phyloP scores from a whole-genome alignment of 2,888 invertebrate species.

The Vesta saturnalis region DNA sequence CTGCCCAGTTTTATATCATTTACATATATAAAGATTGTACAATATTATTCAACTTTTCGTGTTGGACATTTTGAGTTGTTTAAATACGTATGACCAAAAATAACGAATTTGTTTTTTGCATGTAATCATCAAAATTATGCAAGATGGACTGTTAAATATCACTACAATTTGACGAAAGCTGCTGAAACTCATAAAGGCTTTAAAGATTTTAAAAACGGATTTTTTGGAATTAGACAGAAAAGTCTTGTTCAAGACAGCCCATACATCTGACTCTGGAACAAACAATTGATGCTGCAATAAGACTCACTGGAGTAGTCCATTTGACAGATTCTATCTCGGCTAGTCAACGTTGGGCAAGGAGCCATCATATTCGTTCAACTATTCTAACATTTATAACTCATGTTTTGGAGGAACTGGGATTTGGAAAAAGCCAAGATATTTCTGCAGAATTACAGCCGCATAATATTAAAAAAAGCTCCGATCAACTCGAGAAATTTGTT shows the following conservation, averaged over 20 bases:
- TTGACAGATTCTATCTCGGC: background rate
- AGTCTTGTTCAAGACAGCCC: constrained; percentile 46
- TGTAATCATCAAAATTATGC: constrained; percentile 23
- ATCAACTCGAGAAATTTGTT: too few species aligned
- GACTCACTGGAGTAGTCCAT: too few species aligned
- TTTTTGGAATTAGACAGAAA: constrained; percentile 40
- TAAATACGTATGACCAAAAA: constrained; percentile 46
- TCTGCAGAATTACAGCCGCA: too few species aligned
- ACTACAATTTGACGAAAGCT: constrained; percentile 32
- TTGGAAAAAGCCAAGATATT: too few species aligned
- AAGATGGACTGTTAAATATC: constrained; percentile 22
- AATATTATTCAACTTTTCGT: constrained; percentile 47
- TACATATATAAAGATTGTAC: constrained; percentile 47
- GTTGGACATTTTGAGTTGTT: constrained; percentile 47
- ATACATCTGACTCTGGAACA: constrained; percentile 46
- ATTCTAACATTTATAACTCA: too few species aligned
- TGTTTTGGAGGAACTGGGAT: too few species aligned
- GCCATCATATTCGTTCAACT: background rate
- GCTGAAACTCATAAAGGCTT: constrained; percentile 28
- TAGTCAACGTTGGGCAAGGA: background rate
- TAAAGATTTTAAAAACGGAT: constrained; percentile 24
- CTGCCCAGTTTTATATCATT: constrained; percentile 51
- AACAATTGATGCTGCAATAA: constrained; percentile 41
- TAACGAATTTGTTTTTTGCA: constrained; percentile 49
- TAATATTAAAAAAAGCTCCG: too few species aligned